A percentile compares a stretch with the other conserved stretches of the same genome.
Conservation (phyloP, 2,797 vertebrate species). For the Coluber constrictor region DNA sequence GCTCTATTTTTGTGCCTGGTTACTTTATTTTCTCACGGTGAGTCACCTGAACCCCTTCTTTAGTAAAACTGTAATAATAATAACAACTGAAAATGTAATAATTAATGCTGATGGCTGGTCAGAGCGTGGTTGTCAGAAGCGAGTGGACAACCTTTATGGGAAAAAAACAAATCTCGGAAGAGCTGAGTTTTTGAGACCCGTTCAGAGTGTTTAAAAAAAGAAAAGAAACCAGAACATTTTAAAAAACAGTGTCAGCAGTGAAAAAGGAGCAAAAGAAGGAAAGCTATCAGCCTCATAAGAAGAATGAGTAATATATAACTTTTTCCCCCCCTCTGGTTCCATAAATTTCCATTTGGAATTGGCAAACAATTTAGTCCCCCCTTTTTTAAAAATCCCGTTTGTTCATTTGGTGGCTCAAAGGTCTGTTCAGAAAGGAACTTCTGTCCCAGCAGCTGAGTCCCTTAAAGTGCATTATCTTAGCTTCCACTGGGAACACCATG, state of each 20-base stretch:
- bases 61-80: not conserved
- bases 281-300: not conserved
- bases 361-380: too few species aligned
- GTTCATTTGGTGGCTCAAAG: not conserved
- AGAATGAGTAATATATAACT: not conserved
- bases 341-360: not conserved
- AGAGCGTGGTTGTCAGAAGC: not conserved
- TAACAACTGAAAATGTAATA: not conserved
- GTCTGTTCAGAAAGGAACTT: not conserved
- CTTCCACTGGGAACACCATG: not conserved
- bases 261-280: not conserved
- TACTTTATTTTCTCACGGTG: not conserved
- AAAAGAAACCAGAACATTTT: not conserved
- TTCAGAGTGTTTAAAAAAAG: not conserved
- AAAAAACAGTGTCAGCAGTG: not conserved
- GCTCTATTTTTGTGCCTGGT: not conserved
- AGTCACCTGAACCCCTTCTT: not conserved
- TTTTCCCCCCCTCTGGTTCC: not conserved
- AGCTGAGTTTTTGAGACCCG: not conserved
- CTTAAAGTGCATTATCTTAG: constrained; percentile 35
- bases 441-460: not conserved
- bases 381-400: not conserved
- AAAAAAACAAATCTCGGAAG: not conserved
- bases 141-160: not conserved
- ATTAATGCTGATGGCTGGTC: not conserved